Percentiles rank a stretch among this genome's conserved stretches.
Conservation (phyloP, 2,797 vertebrate species). For the Ptychadena robeensis region DNA sequence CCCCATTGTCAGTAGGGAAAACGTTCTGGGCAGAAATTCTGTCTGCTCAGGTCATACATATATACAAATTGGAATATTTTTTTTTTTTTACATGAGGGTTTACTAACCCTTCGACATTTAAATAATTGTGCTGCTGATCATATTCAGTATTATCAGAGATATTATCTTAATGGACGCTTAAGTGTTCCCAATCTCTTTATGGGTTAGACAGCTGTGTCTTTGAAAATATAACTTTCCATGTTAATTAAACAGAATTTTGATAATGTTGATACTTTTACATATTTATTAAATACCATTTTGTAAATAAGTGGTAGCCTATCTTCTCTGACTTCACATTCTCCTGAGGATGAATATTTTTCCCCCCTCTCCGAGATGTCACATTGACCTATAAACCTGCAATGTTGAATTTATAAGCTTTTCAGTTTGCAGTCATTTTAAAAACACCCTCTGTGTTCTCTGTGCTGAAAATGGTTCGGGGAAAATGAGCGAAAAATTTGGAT, state of each 20-base stretch:
- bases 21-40: too few species aligned
- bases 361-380: conserved; percentile 9
- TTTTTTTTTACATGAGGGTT: too few species aligned
- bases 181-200: not conserved
- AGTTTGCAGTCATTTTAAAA: conserved; percentile 5
- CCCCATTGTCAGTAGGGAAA: too few species aligned
- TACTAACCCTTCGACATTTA: too few species aligned
- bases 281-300: not conserved
- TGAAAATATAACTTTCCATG: not conserved
- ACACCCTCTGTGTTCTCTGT: conserved; percentile 10
- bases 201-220: too few species aligned
- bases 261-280: not conserved
- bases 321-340: not conserved
- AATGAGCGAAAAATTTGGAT: not conserved
- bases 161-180: not conserved
- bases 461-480: conserved; percentile 10
- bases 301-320: not conserved
- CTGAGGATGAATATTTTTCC: not conserved
- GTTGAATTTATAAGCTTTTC: conserved; percentile 25
- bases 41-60: too few species aligned
- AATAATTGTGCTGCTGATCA: not conserved
- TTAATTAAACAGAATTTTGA: not conserved
- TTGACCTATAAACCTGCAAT: conserved; percentile 40
- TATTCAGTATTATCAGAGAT: not conserved
- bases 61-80: too few species aligned